Base-by-base conservation (phyloP, 2,888 invertebrate genomes). In the Stenolophus ochropezus region DNA sequence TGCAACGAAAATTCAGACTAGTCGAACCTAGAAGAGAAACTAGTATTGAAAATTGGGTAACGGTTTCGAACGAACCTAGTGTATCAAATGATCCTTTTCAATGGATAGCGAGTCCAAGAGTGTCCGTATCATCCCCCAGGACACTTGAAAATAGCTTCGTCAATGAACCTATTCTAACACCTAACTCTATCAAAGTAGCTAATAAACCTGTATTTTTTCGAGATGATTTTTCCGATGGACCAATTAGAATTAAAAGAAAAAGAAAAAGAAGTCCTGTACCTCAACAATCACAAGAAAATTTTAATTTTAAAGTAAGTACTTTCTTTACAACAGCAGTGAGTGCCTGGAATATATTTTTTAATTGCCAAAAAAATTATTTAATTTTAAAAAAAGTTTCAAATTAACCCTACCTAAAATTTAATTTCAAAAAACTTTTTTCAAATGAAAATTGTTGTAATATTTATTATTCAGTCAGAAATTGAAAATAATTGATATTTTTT, bases 1-100 rank as follows among this genome's bases (percentile, higher is more conserved):
- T 49, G 49, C 49, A 49, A 49, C 73, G 49, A 73, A 73, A 73
- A 73, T 73, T 47, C 49, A 47, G 49, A 73, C 49, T 73, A 8
- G 16, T 33, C 33, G 65, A 69, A 33, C 65, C 65, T 4, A 33
- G 6, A 5, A 27, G 14, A 33, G 27, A 69, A 14, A 33, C 27
- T 33, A n/a, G 21, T 14, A 18, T 69, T 16, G 65, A 27, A 69
- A 69, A 69, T 33, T 69, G 65, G 65, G 33, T 69, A 11, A 18
- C 65, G 11, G 33, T 33, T 4, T 33, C 65, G 1, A 33, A 27
- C 33, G 18, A 69, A 8, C 18, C 33, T 58, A 21, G 6, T 4
- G 53, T 14, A 53, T 16, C 53, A 18, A 18, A n/a, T n/a, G n/a
- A n/a, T n/a, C n/a, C n/a, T n/a, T n/a, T n/a, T n/a, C n/a, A n/a